Base-by-base conservation (phyloP, 2,888 invertebrate genomes). In the Mycogona germanica region DNA sequence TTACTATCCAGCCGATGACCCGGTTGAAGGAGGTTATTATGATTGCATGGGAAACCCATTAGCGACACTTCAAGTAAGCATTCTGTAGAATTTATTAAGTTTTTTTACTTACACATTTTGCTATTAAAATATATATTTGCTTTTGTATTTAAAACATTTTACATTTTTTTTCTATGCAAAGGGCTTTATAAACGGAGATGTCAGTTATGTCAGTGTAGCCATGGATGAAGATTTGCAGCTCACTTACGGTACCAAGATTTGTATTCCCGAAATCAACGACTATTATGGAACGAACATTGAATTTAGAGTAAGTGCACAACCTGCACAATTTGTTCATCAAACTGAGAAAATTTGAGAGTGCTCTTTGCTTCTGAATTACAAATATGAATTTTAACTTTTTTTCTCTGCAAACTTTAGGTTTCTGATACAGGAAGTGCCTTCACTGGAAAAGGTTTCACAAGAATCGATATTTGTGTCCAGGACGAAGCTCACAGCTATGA, bases 201-300 rank as follows among this genome's bases (percentile, higher is more conserved):
- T 17, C n/a, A 26, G 40, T 40, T 54, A 49, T 40, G 54, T 54
- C 5, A 41, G 49, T 23, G 54, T 54, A 19, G 54, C 54, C 26
- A 54, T 54, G 54, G 54, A 54, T 41, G 23, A 38, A 19, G n/a
- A 54, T 9, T 29, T 49, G 30, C 19, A 54, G 32, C 40, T 54
- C 9, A 54, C 38, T 9, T 54, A 54, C 41, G 54, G 54, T 40
- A 48, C 49, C 2, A 40, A 54, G 25, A 17, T 54, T 1, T 54
- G 54, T 19, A 54, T 54, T 41, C 54, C 54, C 7, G 54, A 54
- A 23, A 51, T 54, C 19, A 54, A 54, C 32, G 42, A 54, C 23
- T 41, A 54, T 28, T 54, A 54, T 21, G 42, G 42, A 19, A 49
- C 26, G 23, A 37, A 47, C 40, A 54, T 54, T 14, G 49, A 49